A percentile compares a stretch with the other conserved stretches of the same genome.
These are phyloP conservation scores for Automeris io DNA, from an alignment of 2,888 invertebrate genomes.

Conservation along the genomic window DNA sequence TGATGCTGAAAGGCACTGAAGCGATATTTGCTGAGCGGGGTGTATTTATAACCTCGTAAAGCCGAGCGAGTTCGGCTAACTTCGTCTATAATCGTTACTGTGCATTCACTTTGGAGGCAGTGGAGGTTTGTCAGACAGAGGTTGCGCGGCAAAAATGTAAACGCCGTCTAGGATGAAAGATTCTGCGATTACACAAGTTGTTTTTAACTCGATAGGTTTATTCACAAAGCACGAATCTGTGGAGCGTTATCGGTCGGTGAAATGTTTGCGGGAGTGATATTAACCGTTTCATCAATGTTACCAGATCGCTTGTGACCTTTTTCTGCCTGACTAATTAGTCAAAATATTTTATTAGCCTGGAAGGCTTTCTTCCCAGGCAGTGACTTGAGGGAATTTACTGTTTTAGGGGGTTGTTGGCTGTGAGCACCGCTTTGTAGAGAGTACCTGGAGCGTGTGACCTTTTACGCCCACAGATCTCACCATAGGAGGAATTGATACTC, in stretches of 20 bases:
- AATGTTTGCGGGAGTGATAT: slow-evolving; percentile 17
- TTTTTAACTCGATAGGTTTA: slow-evolving; percentile 13
- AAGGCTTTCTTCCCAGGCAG: too few relatives aligned
- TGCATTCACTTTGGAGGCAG: slow-evolving; percentile 44
- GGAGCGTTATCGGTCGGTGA: slow-evolving; percentile 23
- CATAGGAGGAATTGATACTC: too few relatives aligned
- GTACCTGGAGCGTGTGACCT: too few relatives aligned
- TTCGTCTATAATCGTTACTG: slow-evolving; percentile 47
- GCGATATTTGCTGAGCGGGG: slow-evolving; percentile 33
- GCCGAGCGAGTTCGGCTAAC: slow-evolving; percentile 34
- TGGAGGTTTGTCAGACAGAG: slow-evolving; percentile 26
- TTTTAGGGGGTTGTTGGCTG: too few relatives aligned
- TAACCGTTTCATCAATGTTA: slow-evolving; percentile 21
- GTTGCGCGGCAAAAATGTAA: slow-evolving; percentile 18
- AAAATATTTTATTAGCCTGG: too few relatives aligned
- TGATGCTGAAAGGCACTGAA: slow-evolving; percentile 39
- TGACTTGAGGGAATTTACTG: too few relatives aligned
- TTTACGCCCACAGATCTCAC: too few relatives aligned
- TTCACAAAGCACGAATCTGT: slow-evolving; percentile 12
- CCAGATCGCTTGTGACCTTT: too few relatives aligned
- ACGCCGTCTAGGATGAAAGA: slow-evolving; percentile 13
- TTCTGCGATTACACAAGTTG: background rate
- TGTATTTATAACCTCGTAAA: slow-evolving; percentile 41
- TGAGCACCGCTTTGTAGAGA: too few relatives aligned
- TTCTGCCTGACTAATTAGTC: too few relatives aligned